Evolutionary conservation across 2,113 vertebrate species (phyloP).

Genomic region (Erpornis zantholeuca): DNA sequence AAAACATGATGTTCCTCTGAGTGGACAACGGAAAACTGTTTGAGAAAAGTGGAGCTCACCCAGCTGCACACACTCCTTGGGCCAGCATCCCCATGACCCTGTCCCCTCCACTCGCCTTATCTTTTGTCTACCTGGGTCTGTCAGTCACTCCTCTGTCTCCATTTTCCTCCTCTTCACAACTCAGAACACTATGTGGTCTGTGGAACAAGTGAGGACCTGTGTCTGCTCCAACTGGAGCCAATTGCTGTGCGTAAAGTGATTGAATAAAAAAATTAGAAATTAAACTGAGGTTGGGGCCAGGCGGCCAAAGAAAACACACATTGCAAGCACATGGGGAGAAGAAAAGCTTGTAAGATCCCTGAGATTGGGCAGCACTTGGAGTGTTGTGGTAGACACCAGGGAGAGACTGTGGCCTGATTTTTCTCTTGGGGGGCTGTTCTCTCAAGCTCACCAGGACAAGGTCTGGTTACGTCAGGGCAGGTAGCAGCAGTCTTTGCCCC

Average conservation of each 20-base stretch:
- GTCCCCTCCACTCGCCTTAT: neutral
- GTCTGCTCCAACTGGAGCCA: neutral
- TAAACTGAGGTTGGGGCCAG: constrained; percentile 7
- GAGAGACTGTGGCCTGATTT: neutral
- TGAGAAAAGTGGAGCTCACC: neutral
- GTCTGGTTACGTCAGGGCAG: neutral
- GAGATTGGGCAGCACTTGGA: neutral
- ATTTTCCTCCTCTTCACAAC: neutral
- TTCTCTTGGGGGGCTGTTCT: neutral
- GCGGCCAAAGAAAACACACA: constrained; percentile 61
- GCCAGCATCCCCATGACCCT: neutral
- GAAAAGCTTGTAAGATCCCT: constrained; percentile 59
- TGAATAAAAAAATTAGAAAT: constrained; percentile 55
- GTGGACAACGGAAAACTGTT: neutral
- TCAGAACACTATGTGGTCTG: neutral
- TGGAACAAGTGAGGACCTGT: constrained; percentile 66
- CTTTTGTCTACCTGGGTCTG: neutral
- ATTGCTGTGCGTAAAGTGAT: constrained; percentile 16
- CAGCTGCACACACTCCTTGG: fast-evolving
- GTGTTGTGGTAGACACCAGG: neutral
- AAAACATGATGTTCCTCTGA: neutral
- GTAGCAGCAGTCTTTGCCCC: neutral
- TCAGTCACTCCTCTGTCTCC: neutral
- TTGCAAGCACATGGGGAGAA: neutral
- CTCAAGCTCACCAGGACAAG: neutral